Evolutionary conservation across 1,140 invertebrate species (phyloP).

Genomic region (Vanessa tameamea): DNA sequence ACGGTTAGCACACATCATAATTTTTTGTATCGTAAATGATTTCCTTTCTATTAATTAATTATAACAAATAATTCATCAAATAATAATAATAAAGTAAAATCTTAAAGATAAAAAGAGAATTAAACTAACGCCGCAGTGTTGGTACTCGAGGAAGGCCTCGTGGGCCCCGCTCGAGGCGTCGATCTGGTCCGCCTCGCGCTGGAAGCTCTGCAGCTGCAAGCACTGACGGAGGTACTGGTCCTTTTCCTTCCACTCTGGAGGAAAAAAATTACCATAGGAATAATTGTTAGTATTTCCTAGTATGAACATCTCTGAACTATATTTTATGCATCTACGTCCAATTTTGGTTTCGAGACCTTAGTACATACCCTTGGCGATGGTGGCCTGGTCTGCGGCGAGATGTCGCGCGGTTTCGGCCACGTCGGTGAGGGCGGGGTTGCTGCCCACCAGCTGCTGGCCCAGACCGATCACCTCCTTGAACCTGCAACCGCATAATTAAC

Average conservation of each 20-base stretch:
- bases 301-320: no score
- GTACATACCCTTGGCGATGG: constrained; percentile 83
- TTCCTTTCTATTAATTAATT: no score
- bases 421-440: constrained; percentile 86
- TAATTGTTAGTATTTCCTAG: no score
- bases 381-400: constrained; percentile 88
- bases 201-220: constrained; percentile 94
- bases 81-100: no score
- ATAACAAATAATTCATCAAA: not conserved
- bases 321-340: no score
- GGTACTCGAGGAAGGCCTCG: constrained; percentile 95
- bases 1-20: not conserved
- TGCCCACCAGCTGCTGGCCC: constrained; percentile 87
- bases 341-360: no score
- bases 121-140: constrained; percentile 89
- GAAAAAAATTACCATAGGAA: not conserved
- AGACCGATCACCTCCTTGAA: constrained; percentile 89
- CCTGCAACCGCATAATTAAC: constrained; percentile 62
- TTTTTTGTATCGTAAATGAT: not conserved
- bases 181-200: constrained; percentile 97
- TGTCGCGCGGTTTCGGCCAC: constrained; percentile 87
- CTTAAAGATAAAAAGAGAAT: not conserved
- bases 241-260: constrained; percentile 87
- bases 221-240: constrained; percentile 91
- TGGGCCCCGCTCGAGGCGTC: constrained; percentile 97